Conservation (phyloP, 2,113 vertebrate species). For the Telmatochromis brachygnathus region DNA sequence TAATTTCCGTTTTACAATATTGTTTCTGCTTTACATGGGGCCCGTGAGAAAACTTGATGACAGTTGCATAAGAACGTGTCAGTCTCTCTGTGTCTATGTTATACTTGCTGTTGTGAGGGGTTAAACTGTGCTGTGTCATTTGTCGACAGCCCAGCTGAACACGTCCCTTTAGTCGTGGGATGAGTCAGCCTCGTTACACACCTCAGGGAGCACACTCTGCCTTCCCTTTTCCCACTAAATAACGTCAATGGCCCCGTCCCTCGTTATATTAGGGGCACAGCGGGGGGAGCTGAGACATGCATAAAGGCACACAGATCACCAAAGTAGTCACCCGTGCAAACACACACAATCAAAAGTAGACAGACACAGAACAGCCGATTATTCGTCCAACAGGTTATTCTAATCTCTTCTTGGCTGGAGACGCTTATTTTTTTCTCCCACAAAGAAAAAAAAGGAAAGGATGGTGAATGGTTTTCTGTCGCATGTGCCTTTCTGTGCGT, state of each 20-base stretch:
- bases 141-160: constrained; percentile 5
- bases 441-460: neutral
- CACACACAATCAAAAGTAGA: neutral
- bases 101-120: neutral
- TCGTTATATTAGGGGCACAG: constrained; percentile 31
- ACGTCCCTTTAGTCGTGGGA: constrained; percentile 27
- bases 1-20: neutral
- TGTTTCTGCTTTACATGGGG: neutral
- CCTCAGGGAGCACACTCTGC: constrained; percentile 39
- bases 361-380: neutral
- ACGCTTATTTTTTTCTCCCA: neutral
- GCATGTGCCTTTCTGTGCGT: neutral
- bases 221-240: constrained; percentile 35
- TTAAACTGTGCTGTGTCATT: constrained; percentile 7
- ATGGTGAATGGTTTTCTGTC: neutral
- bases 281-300: neutral
- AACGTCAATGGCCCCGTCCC: constrained; percentile 34
- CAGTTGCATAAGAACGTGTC: neutral
- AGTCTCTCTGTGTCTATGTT: neutral
- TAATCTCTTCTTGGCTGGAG: neutral
- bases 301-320: constrained; percentile 14
- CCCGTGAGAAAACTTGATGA: neutral
- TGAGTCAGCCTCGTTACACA: constrained; percentile 66
- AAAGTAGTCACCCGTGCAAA: neutral
- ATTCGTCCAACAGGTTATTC: constrained; percentile 5